Percentiles rank a stretch among this genome's conserved stretches.
These are phyloP conservation scores for Ypsolopha sequella DNA, from an alignment of 2,888 invertebrate species.

Conservation along the genomic window DNA sequence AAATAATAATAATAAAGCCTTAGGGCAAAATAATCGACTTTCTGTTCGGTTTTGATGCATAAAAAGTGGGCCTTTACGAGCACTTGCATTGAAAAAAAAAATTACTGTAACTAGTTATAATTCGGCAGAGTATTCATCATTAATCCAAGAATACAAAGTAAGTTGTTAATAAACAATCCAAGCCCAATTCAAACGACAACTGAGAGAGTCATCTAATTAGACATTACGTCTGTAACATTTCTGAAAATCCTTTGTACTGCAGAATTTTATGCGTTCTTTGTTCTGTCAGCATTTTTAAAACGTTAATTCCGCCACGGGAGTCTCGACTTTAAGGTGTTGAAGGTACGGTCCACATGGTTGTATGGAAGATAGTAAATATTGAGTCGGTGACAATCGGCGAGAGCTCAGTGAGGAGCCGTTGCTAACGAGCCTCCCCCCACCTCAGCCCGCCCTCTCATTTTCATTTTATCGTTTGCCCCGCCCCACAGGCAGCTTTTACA, in stretches of 20 bases:
- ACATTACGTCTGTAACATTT: conserved; percentile 59
- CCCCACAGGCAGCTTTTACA: conserved; percentile 36
- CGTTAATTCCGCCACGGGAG: conserved; percentile 10
- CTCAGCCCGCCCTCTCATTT: conserved; percentile 30
- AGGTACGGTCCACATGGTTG: conserved; percentile 18
- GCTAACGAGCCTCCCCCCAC: conserved; percentile 47
- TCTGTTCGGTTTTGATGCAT: too few species aligned
- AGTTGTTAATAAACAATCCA: background rate
- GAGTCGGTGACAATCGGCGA: conserved; percentile 52
- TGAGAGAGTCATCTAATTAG: conserved; percentile 53
- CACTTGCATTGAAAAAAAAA: too few species aligned
- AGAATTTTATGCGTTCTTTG: conserved; percentile 61
- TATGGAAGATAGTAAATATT: conserved; percentile 28
- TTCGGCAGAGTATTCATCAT: background rate
- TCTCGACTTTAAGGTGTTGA: conserved; percentile 21
- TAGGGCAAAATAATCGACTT: too few species aligned
- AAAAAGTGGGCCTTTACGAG: too few species aligned
- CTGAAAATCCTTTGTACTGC: conserved; percentile 62
- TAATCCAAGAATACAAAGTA: background rate
- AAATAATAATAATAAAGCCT: too few species aligned
- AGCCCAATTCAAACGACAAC: background rate
- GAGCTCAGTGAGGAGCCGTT: conserved; percentile 40
- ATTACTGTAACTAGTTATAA: too few species aligned
- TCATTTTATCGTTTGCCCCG: conserved; percentile 48
- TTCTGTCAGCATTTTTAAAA: conserved; percentile 43